Conservation (phyloP, 53 echinoderm and acorn worm species). For the Holothuria scabra region DNA sequence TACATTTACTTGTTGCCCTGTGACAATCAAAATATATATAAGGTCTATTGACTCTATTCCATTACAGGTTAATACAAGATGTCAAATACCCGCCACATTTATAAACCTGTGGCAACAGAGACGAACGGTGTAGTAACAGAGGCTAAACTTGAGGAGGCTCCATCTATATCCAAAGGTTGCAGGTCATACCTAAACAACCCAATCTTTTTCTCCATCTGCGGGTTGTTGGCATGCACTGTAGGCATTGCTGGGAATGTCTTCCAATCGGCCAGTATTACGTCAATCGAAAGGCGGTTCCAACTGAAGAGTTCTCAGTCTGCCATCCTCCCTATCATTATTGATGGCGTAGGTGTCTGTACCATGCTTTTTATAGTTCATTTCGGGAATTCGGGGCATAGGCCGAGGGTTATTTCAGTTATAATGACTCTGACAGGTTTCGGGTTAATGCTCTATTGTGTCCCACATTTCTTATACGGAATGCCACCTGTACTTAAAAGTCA, state of each 20-base stretch:
- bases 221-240: not conserved
- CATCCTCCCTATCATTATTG: constrained; percentile 69
- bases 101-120: constrained; percentile 11
- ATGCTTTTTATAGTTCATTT: constrained; percentile 87
- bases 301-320: constrained; percentile 82
- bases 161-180: not conserved
- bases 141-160: no score
- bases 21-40: no score
- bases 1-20: no score
- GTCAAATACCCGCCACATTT: constrained; percentile 4
- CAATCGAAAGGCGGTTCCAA: constrained; percentile 88
- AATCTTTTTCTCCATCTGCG: not conserved
- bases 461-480: constrained; percentile 77
- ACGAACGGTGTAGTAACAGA: not conserved
- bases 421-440: constrained; percentile 68
- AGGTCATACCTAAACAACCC: not conserved
- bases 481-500: constrained; percentile 25
- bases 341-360: constrained; percentile 65
- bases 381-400: constrained; percentile 82
- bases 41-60: no score
- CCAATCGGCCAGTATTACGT: constrained; percentile 72
- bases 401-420: constrained; percentile 61
- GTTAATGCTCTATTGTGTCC: constrained; percentile 69
- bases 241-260: constrained; percentile 39
- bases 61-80: not conserved